A percentile compares a stretch with the other conserved stretches of the same genome.
phyloP scores from a whole-genome alignment of 2,888 invertebrate genomes.

The Sialis fuliginosa region DNA sequence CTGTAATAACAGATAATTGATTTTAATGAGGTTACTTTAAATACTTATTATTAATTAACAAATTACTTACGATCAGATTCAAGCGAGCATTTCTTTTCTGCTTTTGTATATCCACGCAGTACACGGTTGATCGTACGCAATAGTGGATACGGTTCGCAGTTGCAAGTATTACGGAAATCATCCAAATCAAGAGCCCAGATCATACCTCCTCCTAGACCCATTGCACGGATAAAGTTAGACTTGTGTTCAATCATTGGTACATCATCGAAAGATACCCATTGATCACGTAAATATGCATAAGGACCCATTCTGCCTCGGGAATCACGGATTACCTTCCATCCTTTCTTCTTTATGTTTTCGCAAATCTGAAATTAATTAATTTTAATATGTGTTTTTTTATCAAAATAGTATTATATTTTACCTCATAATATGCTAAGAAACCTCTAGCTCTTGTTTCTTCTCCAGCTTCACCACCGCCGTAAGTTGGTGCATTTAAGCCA shows the following conservation, averaged over 20 bases:
- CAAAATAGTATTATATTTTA: constrained; percentile 18
- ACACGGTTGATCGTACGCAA: constrained; percentile 66
- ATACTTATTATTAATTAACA: too few species aligned
- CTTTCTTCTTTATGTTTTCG: constrained; percentile 50
- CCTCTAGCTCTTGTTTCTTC: constrained; percentile 76
- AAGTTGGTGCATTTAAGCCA: constrained; percentile 58
- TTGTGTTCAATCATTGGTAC: constrained; percentile 67
- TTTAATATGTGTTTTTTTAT: neutral
- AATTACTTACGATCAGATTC: constrained; percentile 16
- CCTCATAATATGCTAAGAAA: constrained; percentile 78
- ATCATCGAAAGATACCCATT: constrained; percentile 91
- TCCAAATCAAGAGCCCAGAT: constrained; percentile 80
- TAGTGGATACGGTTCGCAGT: constrained; percentile 66
- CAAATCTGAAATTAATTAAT: constrained; percentile 44
- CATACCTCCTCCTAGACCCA: constrained; percentile 74
- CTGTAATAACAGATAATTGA: neutral
- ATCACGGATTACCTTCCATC: constrained; percentile 66
- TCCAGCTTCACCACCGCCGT: constrained; percentile 78
- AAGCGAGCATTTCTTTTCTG: constrained; percentile 43
- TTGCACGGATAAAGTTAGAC: constrained; percentile 60
- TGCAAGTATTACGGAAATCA: constrained; percentile 66
- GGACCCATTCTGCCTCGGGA: constrained; percentile 71
- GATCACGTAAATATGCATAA: constrained; percentile 64
- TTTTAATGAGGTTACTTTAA: too few species aligned
- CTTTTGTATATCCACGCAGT: constrained; percentile 44